phyloP scores from a whole-genome alignment of 35 echinoderm and acorn worm genomes.

The Hemicentrotus pulcherrimus region DNA sequence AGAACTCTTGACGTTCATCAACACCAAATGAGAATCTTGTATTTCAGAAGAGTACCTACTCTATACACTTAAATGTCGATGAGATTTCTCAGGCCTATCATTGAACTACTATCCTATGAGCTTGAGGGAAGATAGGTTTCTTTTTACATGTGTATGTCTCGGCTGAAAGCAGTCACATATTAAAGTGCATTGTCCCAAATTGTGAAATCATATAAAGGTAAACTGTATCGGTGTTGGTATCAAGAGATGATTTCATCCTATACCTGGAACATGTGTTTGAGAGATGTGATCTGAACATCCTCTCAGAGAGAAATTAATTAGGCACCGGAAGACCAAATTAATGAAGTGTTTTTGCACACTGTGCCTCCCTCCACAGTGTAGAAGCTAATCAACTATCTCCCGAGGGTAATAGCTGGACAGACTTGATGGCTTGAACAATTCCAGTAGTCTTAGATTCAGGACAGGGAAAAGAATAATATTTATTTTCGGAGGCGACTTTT shows the following conservation, averaged over 20 bases:
- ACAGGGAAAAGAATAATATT: no score
- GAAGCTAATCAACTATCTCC: slow-evolving; percentile 1
- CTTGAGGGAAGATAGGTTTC: no score
- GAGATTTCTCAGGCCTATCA: background rate
- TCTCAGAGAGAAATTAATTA: slow-evolving; percentile 19
- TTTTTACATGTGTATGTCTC: background rate
- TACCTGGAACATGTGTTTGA: background rate
- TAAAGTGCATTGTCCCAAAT: slow-evolving; percentile 8
- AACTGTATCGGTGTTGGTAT: background rate
- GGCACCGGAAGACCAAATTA: slow-evolving; percentile 2
- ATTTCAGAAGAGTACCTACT: background rate
- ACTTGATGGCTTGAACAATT: background rate
- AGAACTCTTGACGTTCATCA: no score
- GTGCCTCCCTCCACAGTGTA: background rate
- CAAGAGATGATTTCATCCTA: background rate
- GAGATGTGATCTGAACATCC: background rate
- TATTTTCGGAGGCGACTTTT: no score
- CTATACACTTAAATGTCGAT: background rate
- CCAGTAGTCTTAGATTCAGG: background rate
- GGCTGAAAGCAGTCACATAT: background rate
- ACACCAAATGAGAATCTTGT: background rate
- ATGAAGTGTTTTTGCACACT: slow-evolving; percentile 18
- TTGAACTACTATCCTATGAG: background rate
- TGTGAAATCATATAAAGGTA: background rate
- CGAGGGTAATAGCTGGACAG: background rate